Conservation (phyloP, 1,140 invertebrate genomes). For the Anthonomus grandis region DNA sequence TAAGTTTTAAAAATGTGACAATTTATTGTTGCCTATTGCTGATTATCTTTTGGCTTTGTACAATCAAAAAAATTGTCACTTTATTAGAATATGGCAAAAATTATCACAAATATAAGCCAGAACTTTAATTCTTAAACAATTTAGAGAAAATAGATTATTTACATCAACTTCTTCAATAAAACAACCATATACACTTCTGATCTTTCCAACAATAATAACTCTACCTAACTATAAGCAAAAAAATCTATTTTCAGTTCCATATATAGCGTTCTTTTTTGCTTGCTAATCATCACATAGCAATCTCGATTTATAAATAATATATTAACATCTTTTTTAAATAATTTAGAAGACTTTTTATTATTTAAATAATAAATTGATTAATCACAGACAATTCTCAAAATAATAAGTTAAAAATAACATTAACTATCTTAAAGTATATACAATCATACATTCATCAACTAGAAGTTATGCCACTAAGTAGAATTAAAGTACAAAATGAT, state of each 20-base stretch:
- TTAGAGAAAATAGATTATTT: slow-evolving; percentile 11
- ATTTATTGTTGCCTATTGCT: not conserved
- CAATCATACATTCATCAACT: too few relatives aligned
- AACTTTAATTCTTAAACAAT: not conserved
- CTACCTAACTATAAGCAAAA: too few relatives aligned
- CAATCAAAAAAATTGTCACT: not conserved
- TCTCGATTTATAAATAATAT: slow-evolving; percentile 9
- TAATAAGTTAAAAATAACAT: too few relatives aligned
- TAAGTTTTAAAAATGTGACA: not conserved
- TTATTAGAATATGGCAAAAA: slow-evolving; percentile 12
- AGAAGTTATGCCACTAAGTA: too few relatives aligned
- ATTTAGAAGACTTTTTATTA: slow-evolving; percentile 6
- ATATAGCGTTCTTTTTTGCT: too few relatives aligned
- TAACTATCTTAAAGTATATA: too few relatives aligned
- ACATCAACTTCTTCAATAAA: not conserved
- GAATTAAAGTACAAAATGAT: too few relatives aligned
- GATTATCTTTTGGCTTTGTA: not conserved
- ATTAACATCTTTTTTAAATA: slow-evolving; percentile 7
- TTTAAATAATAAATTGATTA: slow-evolving; percentile 13
- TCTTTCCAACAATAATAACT: slow-evolving; percentile 2
- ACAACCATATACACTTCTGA: slow-evolving; percentile 1
- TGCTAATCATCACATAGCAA: slow-evolving; percentile 11
- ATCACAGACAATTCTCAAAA: slow-evolving; percentile 12
- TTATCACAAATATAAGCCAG: slow-evolving; percentile 9
- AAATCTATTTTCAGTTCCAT: slow-evolving; percentile 13